Evolutionary conservation across 2,113 vertebrate species (phyloP).

Genomic region (Xyliphius kryptos): DNA sequence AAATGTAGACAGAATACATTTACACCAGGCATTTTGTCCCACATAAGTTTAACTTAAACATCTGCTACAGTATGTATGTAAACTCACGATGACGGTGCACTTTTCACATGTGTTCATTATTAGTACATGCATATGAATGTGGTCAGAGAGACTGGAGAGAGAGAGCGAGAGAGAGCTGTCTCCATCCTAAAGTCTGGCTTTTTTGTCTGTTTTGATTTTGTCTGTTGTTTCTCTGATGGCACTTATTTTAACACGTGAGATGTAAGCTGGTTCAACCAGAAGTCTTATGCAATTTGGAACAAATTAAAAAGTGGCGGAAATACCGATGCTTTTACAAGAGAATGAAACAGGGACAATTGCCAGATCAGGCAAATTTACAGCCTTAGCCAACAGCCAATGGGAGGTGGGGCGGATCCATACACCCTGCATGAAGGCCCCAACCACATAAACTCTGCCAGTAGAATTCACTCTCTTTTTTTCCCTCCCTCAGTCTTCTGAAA

Average conservation of each 20-base stretch:
- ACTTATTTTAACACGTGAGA: background rate
- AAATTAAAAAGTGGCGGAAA: constrained; percentile 15
- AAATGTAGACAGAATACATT: no score
- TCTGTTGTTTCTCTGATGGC: background rate
- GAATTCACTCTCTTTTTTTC: no score
- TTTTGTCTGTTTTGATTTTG: background rate
- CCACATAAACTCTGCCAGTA: constrained; percentile 36
- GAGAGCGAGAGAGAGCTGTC: background rate
- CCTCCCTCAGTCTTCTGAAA: no score
- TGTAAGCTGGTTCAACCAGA: background rate
- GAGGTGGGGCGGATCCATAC: constrained; percentile 41
- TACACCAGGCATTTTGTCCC: no score
- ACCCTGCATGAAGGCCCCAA: background rate
- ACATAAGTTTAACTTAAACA: background rate
- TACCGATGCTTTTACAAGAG: constrained; percentile 2
- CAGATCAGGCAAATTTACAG: constrained; percentile 25
- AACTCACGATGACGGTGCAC: constrained; percentile 57
- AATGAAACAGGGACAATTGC: background rate
- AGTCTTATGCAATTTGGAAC: background rate
- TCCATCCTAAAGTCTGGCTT: constrained; percentile 1
- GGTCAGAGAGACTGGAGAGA: background rate
- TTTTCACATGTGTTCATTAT: constrained; percentile 61
- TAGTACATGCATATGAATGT: constrained; percentile 28
- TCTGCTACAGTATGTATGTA: background rate
- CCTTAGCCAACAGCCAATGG: constrained; percentile 56